Evolutionary conservation across 2,888 invertebrate species (phyloP).

Genomic region (Xestia sexstrigata): DNA sequence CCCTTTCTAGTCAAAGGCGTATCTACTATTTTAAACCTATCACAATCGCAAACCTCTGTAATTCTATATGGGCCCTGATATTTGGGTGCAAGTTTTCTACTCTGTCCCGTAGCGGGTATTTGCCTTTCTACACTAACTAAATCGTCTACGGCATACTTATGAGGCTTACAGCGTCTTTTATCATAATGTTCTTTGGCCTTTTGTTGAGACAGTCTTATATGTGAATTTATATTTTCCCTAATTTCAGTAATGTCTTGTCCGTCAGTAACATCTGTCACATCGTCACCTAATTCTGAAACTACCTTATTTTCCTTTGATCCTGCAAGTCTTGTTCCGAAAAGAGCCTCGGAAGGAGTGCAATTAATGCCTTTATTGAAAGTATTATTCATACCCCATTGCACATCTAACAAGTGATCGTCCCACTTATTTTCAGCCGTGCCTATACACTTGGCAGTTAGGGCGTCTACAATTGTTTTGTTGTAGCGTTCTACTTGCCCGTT

Average conservation of each 20-base stretch:
- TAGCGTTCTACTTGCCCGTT: constrained; percentile 7
- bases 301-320: background rate
- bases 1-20: background rate
- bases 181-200: constrained; percentile 5
- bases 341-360: background rate
- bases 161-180: constrained; percentile 6
- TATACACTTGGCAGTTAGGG: background rate
- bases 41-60: constrained; percentile 1
- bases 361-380: constrained; percentile 1
- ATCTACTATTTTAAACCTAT: background rate
- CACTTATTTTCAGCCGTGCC: constrained; percentile 2
- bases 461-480: constrained; percentile 6
- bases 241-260: background rate
- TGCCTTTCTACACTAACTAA: constrained; percentile 2
- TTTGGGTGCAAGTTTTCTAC: constrained; percentile 8
- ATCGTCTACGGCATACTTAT: background rate
- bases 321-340: background rate
- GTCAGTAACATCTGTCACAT: background rate
- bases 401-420: background rate
- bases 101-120: constrained; percentile 2
- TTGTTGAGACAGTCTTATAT: constrained; percentile 3
- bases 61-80: constrained; percentile 1
- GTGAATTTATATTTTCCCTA: background rate
- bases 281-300: background rate
- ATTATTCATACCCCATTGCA: background rate